A percentile compares a stretch with the other conserved stretches of the same genome.
Evolutionary conservation across 2,797 vertebrate species (phyloP).

Genomic region (Eleutherodactylus coqui): DNA sequence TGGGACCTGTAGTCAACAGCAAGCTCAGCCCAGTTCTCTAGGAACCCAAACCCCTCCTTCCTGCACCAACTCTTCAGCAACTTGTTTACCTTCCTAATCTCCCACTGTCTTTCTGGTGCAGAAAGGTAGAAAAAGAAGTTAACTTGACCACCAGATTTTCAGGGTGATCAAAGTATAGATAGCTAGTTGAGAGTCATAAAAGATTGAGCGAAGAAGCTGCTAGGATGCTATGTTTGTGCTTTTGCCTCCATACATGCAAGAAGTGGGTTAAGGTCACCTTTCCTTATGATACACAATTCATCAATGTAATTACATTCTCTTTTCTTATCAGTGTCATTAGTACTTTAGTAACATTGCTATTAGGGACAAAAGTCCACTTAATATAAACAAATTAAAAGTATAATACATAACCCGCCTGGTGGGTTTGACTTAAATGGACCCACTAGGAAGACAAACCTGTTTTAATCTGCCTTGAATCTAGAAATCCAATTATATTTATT

Average conservation of each 20-base stretch:
- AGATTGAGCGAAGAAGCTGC: background rate
- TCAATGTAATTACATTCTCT: constrained; percentile 37
- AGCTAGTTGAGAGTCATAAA: background rate
- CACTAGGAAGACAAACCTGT: constrained; percentile 36
- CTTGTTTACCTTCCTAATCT: too few species aligned
- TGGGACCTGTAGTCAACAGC: too few species aligned
- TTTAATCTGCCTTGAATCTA: constrained; percentile 39
- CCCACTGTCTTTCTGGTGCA: too few species aligned
- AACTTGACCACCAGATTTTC: background rate
- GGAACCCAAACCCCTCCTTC: too few species aligned
- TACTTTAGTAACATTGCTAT: background rate
- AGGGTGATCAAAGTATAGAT: background rate
- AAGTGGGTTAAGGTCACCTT: constrained; percentile 44
- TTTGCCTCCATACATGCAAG: background rate
- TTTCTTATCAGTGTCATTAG: constrained; percentile 36
- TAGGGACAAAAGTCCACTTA: constrained; percentile 25
- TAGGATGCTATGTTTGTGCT: background rate
- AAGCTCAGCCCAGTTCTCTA: too few species aligned
- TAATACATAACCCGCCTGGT: constrained; percentile 17
- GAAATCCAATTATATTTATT: constrained; percentile 55
- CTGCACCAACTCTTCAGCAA: too few species aligned
- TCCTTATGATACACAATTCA: constrained; percentile 6
- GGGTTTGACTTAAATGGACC: constrained; percentile 30
- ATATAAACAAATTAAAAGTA: constrained; percentile 12
- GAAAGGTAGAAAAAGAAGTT: background rate